Evolutionary conservation across 2,888 invertebrate genomes (phyloP).

Genomic region (Craniophora ligustri): DNA sequence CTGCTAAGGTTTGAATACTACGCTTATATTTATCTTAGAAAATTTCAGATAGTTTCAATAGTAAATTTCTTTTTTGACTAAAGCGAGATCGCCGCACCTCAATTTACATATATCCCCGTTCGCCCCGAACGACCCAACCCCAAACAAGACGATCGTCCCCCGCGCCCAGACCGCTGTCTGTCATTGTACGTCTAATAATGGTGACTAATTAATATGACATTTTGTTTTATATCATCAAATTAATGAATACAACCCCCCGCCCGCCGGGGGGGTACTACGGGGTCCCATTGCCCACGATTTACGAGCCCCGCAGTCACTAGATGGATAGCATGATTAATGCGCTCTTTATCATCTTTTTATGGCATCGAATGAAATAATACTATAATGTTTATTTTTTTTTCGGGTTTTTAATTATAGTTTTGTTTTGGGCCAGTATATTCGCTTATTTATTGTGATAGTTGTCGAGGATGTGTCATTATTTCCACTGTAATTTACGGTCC

Average conservation of each 20-base stretch:
- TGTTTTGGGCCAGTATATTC: slow-evolving; percentile 56
- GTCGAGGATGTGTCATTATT: slow-evolving; percentile 54
- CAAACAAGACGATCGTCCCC: slow-evolving; percentile 68
- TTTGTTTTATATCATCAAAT: slow-evolving; percentile 82
- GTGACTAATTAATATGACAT: slow-evolving; percentile 79
- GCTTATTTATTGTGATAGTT: slow-evolving; percentile 57
- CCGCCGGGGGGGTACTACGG: slow-evolving; percentile 47
- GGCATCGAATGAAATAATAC: slow-evolving; percentile 64
- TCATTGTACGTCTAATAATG: slow-evolving; percentile 75
- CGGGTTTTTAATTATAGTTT: slow-evolving; percentile 60
- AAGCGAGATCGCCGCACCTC: slow-evolving; percentile 7
- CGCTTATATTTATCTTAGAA: too few relatives aligned
- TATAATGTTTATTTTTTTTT: slow-evolving; percentile 56
- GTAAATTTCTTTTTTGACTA: neutral
- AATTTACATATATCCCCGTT: slow-evolving; percentile 34
- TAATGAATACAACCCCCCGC: slow-evolving; percentile 69
- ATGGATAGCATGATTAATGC: slow-evolving; percentile 77
- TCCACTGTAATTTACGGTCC: slow-evolving; percentile 44
- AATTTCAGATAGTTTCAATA: neutral
- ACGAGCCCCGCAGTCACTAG: slow-evolving; percentile 58
- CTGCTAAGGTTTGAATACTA: too few relatives aligned
- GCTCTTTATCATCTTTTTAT: slow-evolving; percentile 76
- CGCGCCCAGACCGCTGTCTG: slow-evolving; percentile 63
- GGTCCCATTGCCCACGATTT: slow-evolving; percentile 64
- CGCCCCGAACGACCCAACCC: slow-evolving; percentile 55